Evolutionary conservation across 2,113 vertebrate genomes (phyloP).

Genomic region (Muntiacus muntjak): DNA sequence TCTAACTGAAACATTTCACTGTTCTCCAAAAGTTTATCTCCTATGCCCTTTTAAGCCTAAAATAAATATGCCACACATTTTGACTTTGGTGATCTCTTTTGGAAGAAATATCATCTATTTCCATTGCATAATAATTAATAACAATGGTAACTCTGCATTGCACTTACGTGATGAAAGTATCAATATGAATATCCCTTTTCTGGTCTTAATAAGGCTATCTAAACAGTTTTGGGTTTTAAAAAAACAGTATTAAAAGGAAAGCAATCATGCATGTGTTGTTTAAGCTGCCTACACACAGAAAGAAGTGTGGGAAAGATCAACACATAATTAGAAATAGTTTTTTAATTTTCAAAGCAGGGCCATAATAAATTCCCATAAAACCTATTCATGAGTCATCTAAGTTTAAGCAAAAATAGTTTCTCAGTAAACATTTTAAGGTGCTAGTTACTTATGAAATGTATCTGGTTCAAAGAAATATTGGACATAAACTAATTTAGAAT

Average conservation of each 20-base stretch:
- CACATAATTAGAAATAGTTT: background rate
- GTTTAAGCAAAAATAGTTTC: background rate
- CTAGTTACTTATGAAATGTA: background rate
- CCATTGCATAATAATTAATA: background rate
- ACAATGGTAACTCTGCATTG: background rate
- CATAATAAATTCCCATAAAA: background rate
- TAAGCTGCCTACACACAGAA: background rate
- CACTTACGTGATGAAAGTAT: background rate
- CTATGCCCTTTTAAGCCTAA: background rate
- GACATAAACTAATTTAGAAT: background rate
- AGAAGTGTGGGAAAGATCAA: background rate
- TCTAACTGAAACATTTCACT: background rate
- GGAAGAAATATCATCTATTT: background rate
- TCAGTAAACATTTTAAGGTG: background rate
- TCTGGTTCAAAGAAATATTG: background rate
- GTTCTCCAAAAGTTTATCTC: background rate
- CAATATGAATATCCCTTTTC: background rate
- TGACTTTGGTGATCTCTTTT: background rate
- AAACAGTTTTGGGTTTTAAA: background rate
- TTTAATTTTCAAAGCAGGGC: background rate
- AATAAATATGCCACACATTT: background rate
- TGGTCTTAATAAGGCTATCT: background rate
- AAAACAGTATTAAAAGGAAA: background rate
- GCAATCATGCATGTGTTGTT: background rate
- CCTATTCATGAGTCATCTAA: background rate